phyloP scores from a whole-genome alignment of 2,113 vertebrate species.

The Poeciliopsis turrubarensis region DNA sequence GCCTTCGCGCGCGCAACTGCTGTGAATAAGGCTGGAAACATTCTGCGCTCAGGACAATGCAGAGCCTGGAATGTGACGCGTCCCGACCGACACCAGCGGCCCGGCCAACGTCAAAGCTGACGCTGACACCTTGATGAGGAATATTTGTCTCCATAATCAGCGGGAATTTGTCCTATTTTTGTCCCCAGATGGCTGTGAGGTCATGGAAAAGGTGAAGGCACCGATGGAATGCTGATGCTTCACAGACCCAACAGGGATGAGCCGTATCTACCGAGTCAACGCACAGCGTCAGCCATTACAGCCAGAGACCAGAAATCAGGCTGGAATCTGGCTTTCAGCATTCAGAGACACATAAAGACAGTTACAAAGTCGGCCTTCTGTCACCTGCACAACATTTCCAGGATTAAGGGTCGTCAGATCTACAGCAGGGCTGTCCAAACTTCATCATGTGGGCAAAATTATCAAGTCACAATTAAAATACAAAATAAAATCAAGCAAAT shows the following conservation, averaged over 20 bases:
- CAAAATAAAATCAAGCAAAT: too few species aligned
- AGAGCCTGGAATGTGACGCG: conserved; percentile 2
- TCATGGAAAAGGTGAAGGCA: conserved; percentile 48
- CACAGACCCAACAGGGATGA: neutral
- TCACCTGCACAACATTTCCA: too few species aligned
- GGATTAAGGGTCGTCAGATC: too few species aligned
- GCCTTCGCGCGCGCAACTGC: conserved; percentile 24
- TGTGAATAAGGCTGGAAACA: conserved; percentile 40
- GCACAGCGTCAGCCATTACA: too few species aligned
- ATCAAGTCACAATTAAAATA: too few species aligned
- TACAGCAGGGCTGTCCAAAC: too few species aligned
- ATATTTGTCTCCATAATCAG: conserved; percentile 26
- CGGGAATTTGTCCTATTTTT: conserved; percentile 4
- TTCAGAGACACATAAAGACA: too few species aligned
- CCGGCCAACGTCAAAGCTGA: conserved; percentile 15
- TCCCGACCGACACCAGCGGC: neutral
- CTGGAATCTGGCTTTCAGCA: too few species aligned
- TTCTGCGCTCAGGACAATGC: conserved; percentile 12
- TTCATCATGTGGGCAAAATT: too few species aligned
- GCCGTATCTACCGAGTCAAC: too few species aligned
- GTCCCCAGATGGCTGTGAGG: conserved; percentile 17
- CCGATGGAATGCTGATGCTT: conserved; percentile 48
- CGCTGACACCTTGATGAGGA: conserved; percentile 5
- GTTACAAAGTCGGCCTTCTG: too few species aligned
- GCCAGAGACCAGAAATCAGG: too few species aligned